A percentile compares a stretch with the other conserved stretches of the same genome.
Conservation (phyloP, 2,113 vertebrate genomes). For the Pteropus alecto region DNA sequence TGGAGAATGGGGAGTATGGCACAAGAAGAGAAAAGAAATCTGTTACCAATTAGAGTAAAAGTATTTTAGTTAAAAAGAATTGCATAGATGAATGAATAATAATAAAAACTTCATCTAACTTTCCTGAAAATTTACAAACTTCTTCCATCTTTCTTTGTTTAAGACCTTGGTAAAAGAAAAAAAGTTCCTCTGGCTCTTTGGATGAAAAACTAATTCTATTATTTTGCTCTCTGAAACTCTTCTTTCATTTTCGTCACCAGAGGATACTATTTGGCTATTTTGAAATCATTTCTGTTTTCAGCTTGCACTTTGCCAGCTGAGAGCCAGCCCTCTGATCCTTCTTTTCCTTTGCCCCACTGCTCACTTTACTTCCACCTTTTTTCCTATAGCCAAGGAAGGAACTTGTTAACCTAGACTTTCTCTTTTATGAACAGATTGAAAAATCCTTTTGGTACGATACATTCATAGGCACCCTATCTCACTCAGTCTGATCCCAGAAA, state of each 20-base stretch:
- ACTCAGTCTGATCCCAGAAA: conserved; percentile 22
- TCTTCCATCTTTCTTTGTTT: conserved; percentile 10
- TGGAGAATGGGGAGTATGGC: background rate
- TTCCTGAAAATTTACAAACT: background rate
- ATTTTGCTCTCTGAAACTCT: conserved; percentile 7
- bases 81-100: conserved; percentile 15
- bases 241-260: conserved; percentile 33
- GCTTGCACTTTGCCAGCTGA: background rate
- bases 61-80: conserved; percentile 18
- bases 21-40: conserved; percentile 13
- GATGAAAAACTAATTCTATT: conserved; percentile 9
- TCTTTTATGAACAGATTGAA: background rate
- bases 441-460: background rate
- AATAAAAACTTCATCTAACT: background rate
- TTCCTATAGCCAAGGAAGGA: background rate
- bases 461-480: background rate
- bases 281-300: conserved; percentile 28
- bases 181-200: background rate
- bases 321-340: background rate
- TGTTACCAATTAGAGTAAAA: conserved; percentile 58
- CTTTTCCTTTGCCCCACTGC: background rate
- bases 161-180: background rate
- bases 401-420: background rate
- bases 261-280: conserved; percentile 37
- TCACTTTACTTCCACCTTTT: background rate